Conservation (phyloP, 2,113 vertebrate species). For the Siphamia tubifer region DNA sequence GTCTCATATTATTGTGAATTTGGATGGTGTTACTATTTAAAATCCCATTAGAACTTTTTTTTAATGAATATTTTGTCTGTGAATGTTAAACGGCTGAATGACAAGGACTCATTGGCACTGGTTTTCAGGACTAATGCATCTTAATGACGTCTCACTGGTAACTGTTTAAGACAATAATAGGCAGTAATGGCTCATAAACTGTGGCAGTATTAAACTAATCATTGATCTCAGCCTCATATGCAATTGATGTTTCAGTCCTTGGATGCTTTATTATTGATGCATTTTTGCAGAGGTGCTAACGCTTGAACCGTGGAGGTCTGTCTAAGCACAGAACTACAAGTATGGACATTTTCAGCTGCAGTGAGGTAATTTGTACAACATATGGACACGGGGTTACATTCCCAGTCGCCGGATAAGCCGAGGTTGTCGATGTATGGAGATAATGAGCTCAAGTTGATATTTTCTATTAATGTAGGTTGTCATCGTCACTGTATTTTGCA, state of each 20-base stretch:
- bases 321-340: neutral
- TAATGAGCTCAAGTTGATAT: constrained; percentile 27
- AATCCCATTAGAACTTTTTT: neutral
- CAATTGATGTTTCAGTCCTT: constrained; percentile 53
- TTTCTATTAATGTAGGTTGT: constrained; percentile 3
- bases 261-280: constrained; percentile 47
- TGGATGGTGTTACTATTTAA: neutral
- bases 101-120: constrained; percentile 46
- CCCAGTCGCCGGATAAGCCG: neutral
- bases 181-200: constrained; percentile 62
- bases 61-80: constrained; percentile 25
- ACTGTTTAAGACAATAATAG: constrained; percentile 63
- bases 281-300: neutral
- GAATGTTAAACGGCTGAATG: constrained; percentile 37
- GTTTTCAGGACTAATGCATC: constrained; percentile 54
- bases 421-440: neutral
- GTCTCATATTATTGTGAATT: neutral
- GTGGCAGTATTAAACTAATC: constrained; percentile 70
- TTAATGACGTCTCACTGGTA: constrained; percentile 61
- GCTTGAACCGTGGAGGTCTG: neutral
- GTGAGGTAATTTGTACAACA: neutral
- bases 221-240: constrained; percentile 56
- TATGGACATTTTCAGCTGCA: neutral
- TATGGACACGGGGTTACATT: neutral
- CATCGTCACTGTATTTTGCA: constrained; percentile 14